A percentile compares a stretch with the other conserved stretches of the same genome.
Conservation (phyloP, 2,888 invertebrate species). For the Epinotia bilunana region DNA sequence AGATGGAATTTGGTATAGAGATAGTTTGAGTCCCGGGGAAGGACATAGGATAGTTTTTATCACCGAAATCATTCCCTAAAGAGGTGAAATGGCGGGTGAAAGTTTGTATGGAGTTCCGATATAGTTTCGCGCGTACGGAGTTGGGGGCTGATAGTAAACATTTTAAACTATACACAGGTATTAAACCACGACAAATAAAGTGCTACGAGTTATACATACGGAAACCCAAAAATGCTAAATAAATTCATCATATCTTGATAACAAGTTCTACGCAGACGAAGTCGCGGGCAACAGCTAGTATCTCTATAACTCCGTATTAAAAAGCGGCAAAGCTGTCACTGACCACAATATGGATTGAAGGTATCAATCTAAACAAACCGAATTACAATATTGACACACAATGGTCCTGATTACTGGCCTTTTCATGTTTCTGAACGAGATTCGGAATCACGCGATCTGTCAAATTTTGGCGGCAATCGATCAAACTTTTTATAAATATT, state of each 20-base stretch:
- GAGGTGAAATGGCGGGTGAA: too few relatives aligned
- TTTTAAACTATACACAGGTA: not conserved
- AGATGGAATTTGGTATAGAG: too few relatives aligned
- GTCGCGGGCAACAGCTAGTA: too few relatives aligned
- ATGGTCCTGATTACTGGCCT: constrained; percentile 69
- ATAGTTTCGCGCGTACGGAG: too few relatives aligned
- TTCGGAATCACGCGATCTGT: constrained; percentile 67
- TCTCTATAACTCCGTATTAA: constrained; percentile 4
- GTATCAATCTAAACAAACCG: constrained; percentile 75
- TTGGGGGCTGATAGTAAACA: too few relatives aligned
- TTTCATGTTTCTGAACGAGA: constrained; percentile 64
- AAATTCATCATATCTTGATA: not conserved
- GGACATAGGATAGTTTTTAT: too few relatives aligned
- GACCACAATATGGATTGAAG: constrained; percentile 68
- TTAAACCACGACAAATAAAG: not conserved
- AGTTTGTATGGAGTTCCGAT: too few relatives aligned
- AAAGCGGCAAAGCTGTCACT: constrained; percentile 51
- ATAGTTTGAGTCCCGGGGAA: too few relatives aligned
- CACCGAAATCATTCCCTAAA: too few relatives aligned
- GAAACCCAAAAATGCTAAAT: constrained; percentile 3
- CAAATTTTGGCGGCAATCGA: constrained; percentile 71
- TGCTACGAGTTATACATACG: not conserved
- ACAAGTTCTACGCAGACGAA: too few relatives aligned
- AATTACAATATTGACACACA: constrained; percentile 63
- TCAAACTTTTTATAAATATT: constrained; percentile 47